Conservation (phyloP, 2,888 invertebrate genomes). For the Camptogramma bilineatum region DNA sequence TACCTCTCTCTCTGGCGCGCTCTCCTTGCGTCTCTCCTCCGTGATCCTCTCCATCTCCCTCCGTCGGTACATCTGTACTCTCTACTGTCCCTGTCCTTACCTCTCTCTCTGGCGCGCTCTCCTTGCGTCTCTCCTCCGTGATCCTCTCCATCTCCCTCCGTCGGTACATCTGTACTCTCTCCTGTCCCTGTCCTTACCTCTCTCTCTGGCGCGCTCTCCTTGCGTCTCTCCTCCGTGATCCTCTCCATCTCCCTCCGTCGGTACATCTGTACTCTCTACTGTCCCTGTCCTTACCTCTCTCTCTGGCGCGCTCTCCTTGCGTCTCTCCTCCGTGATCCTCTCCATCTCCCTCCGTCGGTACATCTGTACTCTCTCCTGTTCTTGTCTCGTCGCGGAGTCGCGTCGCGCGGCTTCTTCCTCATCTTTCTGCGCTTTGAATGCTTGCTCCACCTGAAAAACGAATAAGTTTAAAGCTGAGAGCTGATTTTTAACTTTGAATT, state of each 20-base stretch:
- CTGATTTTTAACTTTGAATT: too few relatives aligned
- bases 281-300: conserved; percentile 50
- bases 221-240: conserved; percentile 93
- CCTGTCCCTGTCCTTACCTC: too few relatives aligned
- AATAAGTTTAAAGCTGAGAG: too few relatives aligned
- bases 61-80: too few relatives aligned
- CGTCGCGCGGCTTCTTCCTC: conserved; percentile 91
- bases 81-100: too few relatives aligned
- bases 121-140: too few relatives aligned
- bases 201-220: conserved; percentile 81
- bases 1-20: too few relatives aligned
- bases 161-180: neutral
- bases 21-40: too few relatives aligned
- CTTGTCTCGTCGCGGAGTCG: conserved; percentile 91
- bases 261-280: neutral
- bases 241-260: conserved; percentile 92
- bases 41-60: too few relatives aligned
- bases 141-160: too few relatives aligned
- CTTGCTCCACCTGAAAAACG: conserved; percentile 89
- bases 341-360: conserved; percentile 95
- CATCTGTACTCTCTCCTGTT: conserved; percentile 93
- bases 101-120: too few relatives aligned
- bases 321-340: conserved; percentile 93
- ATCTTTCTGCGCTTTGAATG: conserved; percentile 92
- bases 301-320: conserved; percentile 85